Conservation (phyloP, 1,140 invertebrate genomes). For the Bicyclus anynana region DNA sequence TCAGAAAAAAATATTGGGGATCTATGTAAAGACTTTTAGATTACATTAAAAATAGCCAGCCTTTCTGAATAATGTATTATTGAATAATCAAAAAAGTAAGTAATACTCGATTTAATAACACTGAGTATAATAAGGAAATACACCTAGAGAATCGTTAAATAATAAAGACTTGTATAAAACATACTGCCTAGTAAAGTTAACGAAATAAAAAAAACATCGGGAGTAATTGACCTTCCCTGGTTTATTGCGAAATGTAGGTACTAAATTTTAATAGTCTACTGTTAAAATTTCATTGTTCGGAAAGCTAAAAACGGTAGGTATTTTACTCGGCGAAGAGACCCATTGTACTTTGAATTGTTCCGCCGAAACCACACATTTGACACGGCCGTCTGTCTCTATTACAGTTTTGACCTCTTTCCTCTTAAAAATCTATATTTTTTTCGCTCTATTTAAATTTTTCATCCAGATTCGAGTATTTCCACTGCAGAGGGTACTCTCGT, state of each 20-base stretch:
- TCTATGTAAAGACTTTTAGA: too few relatives aligned
- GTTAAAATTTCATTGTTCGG: slow-evolving; percentile 3
- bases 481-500: slow-evolving; percentile 55
- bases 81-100: too few relatives aligned
- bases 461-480: slow-evolving; percentile 31
- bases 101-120: too few relatives aligned
- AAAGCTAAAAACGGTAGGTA: slow-evolving; percentile 1
- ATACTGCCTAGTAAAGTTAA: neutral
- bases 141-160: too few relatives aligned
- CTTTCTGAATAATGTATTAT: too few relatives aligned
- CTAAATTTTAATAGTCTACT: neutral
- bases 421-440: slow-evolving; percentile 9
- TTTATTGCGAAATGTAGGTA: neutral
- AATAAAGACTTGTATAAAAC: too few relatives aligned
- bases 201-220: neutral
- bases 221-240: neutral
- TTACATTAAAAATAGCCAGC: too few relatives aligned
- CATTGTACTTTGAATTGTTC: slow-evolving; percentile 8
- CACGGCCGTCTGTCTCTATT: slow-evolving; percentile 6
- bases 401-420: slow-evolving; percentile 9
- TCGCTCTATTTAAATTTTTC: slow-evolving; percentile 18
- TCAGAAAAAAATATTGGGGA: too few relatives aligned
- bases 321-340: neutral
- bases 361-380: slow-evolving; percentile 5
- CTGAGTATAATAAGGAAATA: too few relatives aligned